These are phyloP conservation scores for Lissocephala sabroskyi DNA, from an alignment of 2,888 invertebrate genomes.

Conservation along the genomic window DNA sequence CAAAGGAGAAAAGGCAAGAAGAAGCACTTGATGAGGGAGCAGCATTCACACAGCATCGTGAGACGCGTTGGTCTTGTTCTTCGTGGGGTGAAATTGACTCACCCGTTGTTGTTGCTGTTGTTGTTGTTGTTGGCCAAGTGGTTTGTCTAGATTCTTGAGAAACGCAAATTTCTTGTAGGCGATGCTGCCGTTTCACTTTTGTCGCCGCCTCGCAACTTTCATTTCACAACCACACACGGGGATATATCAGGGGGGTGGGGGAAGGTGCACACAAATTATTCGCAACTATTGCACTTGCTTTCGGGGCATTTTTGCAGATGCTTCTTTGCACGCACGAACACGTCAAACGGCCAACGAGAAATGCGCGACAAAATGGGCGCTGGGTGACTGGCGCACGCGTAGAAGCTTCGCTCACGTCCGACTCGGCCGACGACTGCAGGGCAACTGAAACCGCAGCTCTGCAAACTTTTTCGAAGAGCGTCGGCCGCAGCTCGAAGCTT, in stretches of 20 bases:
- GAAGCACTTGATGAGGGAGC: too few relatives aligned
- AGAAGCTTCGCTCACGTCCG: slow-evolving; percentile 14
- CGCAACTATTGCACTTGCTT: slow-evolving; percentile 36
- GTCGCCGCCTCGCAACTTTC: slow-evolving; percentile 44
- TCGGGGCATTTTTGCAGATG: slow-evolving; percentile 2
- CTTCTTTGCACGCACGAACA: slow-evolving; percentile 5
- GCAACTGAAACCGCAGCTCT: slow-evolving; percentile 30
- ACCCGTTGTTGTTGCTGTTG: slow-evolving; percentile 1
- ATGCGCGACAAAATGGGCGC: too few relatives aligned
- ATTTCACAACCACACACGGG: slow-evolving; percentile 34
- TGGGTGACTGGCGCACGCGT: too few relatives aligned
- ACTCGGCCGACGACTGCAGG: slow-evolving; percentile 36
- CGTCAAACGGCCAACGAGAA: slow-evolving; percentile 10
- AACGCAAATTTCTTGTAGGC: slow-evolving; percentile 27
- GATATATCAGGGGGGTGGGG: too few relatives aligned
- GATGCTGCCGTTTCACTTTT: slow-evolving; percentile 58
- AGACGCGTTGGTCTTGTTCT: too few relatives aligned
- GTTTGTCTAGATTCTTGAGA: slow-evolving; percentile 59
- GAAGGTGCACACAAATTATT: neutral
- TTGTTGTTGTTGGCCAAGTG: slow-evolving; percentile 50
- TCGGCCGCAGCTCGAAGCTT: slow-evolving; percentile 1
- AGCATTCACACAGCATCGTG: too few relatives aligned
- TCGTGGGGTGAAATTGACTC: slow-evolving; percentile 53
- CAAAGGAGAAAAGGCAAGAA: too few relatives aligned
- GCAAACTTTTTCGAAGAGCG: too few relatives aligned